phyloP scores from a whole-genome alignment of 2,888 invertebrate species.

The Coelogynopora nodosa region DNA sequence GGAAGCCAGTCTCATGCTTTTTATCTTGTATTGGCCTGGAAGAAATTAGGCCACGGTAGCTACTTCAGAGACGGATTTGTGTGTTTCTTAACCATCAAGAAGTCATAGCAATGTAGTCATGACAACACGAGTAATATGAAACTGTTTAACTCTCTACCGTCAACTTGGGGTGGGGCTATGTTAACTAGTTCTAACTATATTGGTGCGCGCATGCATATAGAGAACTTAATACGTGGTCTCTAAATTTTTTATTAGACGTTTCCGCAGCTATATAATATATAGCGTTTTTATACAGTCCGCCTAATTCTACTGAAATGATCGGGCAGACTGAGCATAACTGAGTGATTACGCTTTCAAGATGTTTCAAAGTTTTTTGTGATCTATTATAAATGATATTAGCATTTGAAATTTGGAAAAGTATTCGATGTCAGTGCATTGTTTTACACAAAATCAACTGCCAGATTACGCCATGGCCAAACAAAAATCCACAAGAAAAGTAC shows the following conservation, averaged over 20 bases:
- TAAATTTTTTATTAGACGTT: slow-evolving; percentile 14
- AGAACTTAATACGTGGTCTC: not conserved
- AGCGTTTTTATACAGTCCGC: no score
- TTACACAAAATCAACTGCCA: not conserved
- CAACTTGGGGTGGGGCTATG: not conserved
- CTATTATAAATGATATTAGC: no score
- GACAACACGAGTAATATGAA: not conserved
- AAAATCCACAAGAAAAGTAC: not conserved
- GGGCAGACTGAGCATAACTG: no score
- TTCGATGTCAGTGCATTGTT: not conserved
- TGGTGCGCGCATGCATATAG: not conserved
- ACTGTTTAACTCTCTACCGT: not conserved
- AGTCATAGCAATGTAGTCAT: not conserved
- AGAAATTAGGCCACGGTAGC: no score
- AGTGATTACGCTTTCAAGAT: not conserved
- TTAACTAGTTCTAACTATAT: not conserved
- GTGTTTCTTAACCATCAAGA: no score
- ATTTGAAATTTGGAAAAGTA: no score
- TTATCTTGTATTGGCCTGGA: not conserved
- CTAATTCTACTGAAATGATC: no score
- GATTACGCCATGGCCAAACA: not conserved
- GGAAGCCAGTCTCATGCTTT: not conserved
- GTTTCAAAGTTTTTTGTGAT: not conserved
- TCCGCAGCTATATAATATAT: no score
- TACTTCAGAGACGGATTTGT: no score